Evolutionary conservation across 2,113 vertebrate species (phyloP), one percentile per base, ranked within the genome.

Genomic region (Piaya cayana): DNA sequence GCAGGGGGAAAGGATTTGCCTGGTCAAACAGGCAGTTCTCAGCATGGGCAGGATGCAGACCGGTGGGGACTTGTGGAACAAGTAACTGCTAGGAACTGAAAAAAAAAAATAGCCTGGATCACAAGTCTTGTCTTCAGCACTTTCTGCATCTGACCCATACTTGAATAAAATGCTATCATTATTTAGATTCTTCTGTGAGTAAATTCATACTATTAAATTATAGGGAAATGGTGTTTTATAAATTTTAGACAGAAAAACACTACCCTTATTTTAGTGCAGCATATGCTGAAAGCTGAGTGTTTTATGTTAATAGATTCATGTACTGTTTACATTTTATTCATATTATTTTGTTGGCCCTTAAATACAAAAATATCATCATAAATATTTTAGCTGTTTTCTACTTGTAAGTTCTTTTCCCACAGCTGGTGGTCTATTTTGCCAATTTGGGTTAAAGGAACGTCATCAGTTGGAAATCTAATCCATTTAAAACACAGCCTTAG

Each of bases 321-420:
- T 82, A 59, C 26, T 90, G 34, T 85, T 95, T 95, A 82, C 32
- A 42, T 85, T 89, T 72, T 55, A 80, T 80, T 87, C 26, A 4
- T 59, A 72, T 74, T 85, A 69, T 67, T 94, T 82, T 90, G 25
- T 77, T 88, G 42, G 11, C 69, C 26, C 42, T 87, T 94, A 96
- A 85, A 85, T 74, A 50, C 8, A 80, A 88, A 83, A 90, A 50
- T 29, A 59, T 17, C 3, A 64, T 90, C 83, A 56, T 72, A 85
- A 95, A 72, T 91, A 93, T 82, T 95, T 79, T 23, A 92, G 26
- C 13, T 92, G 39, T 88, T 94, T 94, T 87, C 27, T 77, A 3
- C 23, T 70, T 92, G 4, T 82, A 76, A 72, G 37, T 65, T 86
- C 32, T 59, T 74, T 90, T 89, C 65, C 74, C 70, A 36, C 91